These are phyloP conservation scores for Euphydryas editha DNA, from an alignment of 2,888 invertebrate species.

Conservation along the genomic window DNA sequence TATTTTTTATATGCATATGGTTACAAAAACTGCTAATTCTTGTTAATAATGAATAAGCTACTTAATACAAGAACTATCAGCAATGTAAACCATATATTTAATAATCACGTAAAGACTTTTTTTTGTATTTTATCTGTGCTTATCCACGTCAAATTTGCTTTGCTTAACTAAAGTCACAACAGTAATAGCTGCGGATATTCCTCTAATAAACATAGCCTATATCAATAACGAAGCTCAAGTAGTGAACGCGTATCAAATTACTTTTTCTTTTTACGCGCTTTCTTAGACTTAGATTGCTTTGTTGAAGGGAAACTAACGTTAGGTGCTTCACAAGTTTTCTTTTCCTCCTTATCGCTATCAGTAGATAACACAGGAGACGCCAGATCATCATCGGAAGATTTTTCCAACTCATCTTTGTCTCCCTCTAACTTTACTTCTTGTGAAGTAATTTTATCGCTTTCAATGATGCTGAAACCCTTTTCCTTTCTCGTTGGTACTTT, in stretches of 20 bases:
- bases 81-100: conserved; percentile 27
- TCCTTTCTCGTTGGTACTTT: conserved; percentile 69
- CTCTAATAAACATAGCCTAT: conserved; percentile 42
- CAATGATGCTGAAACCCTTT: conserved; percentile 71
- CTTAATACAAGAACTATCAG: conserved; percentile 30
- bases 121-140: conserved; percentile 70
- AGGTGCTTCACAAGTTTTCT: conserved; percentile 66
- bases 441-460: conserved; percentile 70
- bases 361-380: conserved; percentile 77
- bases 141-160: conserved; percentile 51
- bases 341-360: conserved; percentile 83
- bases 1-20: conserved; percentile 65
- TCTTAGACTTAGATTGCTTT: conserved; percentile 80
- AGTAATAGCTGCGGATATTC: conserved; percentile 57
- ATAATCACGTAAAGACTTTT: conserved; percentile 46
- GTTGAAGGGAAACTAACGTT: conserved; percentile 62
- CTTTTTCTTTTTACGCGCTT: conserved; percentile 85
- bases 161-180: conserved; percentile 64
- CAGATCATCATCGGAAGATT: conserved; percentile 84
- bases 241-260: conserved; percentile 71
- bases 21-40: conserved; percentile 56
- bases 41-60: conserved; percentile 20
- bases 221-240: conserved; percentile 48
- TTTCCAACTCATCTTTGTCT: conserved; percentile 71
- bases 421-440: conserved; percentile 69